Conservation (phyloP, 2,888 invertebrate species). For the Eudemis profundana region DNA sequence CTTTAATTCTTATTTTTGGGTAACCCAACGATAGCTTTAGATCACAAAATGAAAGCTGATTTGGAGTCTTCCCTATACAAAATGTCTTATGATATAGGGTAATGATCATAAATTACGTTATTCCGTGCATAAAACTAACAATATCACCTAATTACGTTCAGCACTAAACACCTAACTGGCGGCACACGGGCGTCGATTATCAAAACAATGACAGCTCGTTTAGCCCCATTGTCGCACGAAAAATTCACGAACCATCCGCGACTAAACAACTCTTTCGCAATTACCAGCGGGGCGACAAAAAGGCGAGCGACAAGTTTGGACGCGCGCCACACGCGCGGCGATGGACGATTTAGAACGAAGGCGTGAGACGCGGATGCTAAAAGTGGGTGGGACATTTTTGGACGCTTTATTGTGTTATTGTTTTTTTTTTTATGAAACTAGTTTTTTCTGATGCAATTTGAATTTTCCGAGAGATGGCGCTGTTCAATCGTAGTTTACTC, state of each 20-base stretch:
- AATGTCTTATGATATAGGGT: too few species aligned
- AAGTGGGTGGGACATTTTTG: neutral
- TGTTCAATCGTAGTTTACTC: too few species aligned
- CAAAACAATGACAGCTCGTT: conserved; percentile 15
- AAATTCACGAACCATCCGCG: conserved; percentile 23
- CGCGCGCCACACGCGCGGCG: conserved; percentile 62
- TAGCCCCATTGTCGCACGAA: conserved; percentile 9
- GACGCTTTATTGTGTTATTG: conserved; percentile 3
- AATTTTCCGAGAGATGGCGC: too few species aligned
- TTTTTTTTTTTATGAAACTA: too few species aligned
- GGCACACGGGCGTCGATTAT: conserved; percentile 14
- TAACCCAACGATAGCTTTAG: too few species aligned
- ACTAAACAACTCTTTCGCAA: conserved; percentile 41
- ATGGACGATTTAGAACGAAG: conserved; percentile 64
- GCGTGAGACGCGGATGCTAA: conserved; percentile 44
- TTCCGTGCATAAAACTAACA: too few species aligned
- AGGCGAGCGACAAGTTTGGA: conserved; percentile 58
- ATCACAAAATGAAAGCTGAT: too few species aligned
- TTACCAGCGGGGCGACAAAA: conserved; percentile 42
- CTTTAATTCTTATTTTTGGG: too few species aligned
- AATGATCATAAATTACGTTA: too few species aligned
- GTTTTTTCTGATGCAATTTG: too few species aligned
- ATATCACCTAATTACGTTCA: too few species aligned
- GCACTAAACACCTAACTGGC: neutral
- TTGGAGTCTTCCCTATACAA: too few species aligned